Evolutionary conservation across 92 coral and sea anemone genomes (phyloP), one percentile per base, ranked within the genome.

Genomic region (Porites cylindrica): DNA sequence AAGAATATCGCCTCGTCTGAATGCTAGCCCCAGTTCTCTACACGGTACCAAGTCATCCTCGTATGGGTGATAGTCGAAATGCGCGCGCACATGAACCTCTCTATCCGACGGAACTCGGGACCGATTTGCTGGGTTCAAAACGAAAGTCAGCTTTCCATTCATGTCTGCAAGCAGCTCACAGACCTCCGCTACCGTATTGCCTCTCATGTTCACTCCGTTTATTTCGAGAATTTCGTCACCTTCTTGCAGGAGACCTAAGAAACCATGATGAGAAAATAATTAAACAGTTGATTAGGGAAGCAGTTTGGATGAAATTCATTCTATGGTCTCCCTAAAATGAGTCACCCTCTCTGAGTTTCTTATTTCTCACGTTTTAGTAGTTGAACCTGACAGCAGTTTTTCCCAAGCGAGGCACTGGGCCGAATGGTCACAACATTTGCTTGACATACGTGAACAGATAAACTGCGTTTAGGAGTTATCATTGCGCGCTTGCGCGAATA

Each of bases 181-280:
- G 3, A 97, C 99, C 60, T 97, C 98, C 11, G 96, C 94, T 17
- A 97, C 99, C 7, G 92, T 85, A 76, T 91, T 93, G 59, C 98
- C 99, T 65, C 91, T 93, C 95, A 97, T 96, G 78, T 92, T 93
- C 0, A 97, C 99, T 32, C 98, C 99, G 79, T 97, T 97, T 78
- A 97, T 97, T 87, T 97, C 99, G 43, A 97, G 81, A 80, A 97
- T 96, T 86, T 97, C 99, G 60, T 97, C 99, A 66, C 98, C 98
- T 82, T 97, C 99, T 90, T 93, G 99, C 16, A 96, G 93, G 56
- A 96, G 96, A 77, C 98, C 98, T 96, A 26, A 16, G 38, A 79
- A 24, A 9, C 47, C 58, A 38, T 19, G 17, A 23, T 23, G 70
- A 54, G 16, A 10, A 56, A 26, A 0, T 54, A 59, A 10, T 21